These are phyloP conservation scores for Himalopsyche japonica DNA, from an alignment of 2,888 invertebrate genomes.

Conservation along the genomic window DNA sequence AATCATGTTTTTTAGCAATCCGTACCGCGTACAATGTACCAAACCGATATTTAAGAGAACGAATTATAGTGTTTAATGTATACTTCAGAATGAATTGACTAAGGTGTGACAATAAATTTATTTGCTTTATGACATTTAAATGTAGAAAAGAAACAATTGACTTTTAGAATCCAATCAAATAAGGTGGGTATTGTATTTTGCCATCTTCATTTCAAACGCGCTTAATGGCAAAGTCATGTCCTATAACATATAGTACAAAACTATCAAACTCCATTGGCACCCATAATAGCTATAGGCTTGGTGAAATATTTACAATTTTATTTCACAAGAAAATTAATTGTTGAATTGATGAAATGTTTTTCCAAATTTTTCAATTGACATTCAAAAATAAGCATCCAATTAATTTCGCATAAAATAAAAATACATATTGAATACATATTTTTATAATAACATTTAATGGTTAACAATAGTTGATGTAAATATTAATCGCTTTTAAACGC, in stretches of 20 bases:
- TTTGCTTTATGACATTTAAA: neutral
- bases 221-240: constrained; percentile 17
- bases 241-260: neutral
- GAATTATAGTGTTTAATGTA: neutral
- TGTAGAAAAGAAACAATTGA: neutral
- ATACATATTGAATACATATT: too few species aligned
- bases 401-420: too few species aligned
- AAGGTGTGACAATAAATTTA: neutral
- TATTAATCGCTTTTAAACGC: neutral
- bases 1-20: too few species aligned
- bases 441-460: too few species aligned
- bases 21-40: neutral
- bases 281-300: neutral
- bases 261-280: too few species aligned
- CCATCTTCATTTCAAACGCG: constrained; percentile 3
- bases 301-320: too few species aligned
- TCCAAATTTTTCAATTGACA: too few species aligned
- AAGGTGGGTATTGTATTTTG: neutral
- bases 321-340: too few species aligned
- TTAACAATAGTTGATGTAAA: neutral
- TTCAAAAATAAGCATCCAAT: too few species aligned
- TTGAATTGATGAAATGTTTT: too few species aligned
- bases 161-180: neutral
- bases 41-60: neutral
- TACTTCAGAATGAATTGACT: neutral